Base-by-base conservation (phyloP, 2,888 invertebrate species). In the Drosophila formosana region DNA sequence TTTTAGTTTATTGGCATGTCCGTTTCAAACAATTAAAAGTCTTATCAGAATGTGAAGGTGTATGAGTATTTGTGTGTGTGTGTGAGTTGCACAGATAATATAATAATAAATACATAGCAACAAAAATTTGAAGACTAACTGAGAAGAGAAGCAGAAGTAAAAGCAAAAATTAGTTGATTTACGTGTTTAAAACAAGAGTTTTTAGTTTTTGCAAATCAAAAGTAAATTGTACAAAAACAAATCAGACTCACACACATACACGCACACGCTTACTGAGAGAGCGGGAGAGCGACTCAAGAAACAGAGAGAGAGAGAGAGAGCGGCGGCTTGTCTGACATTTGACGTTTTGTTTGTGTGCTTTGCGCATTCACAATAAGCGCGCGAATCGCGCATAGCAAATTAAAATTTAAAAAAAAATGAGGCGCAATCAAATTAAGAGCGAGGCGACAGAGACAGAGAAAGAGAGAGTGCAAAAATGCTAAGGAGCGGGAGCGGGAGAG, bases 331-430 rank as follows among this genome's bases (percentile, higher is more conserved):
- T 78, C 86, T 82, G 86, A 73, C 83, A 82, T 86, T 88, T 88
- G 84, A 78, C 83, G 83, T 78, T 74, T 72, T 72, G 66, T 80
- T 81, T 84, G 63, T 81, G 75, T 70, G 80, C 66, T 82, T 79
- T 88, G 88, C 88, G 73, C 78, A 79, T 76, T 77, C 77, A 80
- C 80, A 79, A 79, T 80, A 80, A 72, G 67, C 80, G 83, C 83
- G 83, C 83, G 80, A 83, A 88, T 75, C 86, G 89, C 83, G 89
- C 87, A 86, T 74, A 75, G 72, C 69, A 78, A 83, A 80, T 83
- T 80, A 73, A 75, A 88, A 86, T 88, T 74, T 80, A 80, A 66
- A 37, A 37, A 37, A 37, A 71, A 80, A 70, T 72, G 53, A 72
- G 53, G 41, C 53, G 57, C 72, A 58, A 52, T 53, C 37, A 72